Base-by-base conservation (phyloP, 2,113 vertebrate genomes). In the Brienomyrus longianalis region DNA sequence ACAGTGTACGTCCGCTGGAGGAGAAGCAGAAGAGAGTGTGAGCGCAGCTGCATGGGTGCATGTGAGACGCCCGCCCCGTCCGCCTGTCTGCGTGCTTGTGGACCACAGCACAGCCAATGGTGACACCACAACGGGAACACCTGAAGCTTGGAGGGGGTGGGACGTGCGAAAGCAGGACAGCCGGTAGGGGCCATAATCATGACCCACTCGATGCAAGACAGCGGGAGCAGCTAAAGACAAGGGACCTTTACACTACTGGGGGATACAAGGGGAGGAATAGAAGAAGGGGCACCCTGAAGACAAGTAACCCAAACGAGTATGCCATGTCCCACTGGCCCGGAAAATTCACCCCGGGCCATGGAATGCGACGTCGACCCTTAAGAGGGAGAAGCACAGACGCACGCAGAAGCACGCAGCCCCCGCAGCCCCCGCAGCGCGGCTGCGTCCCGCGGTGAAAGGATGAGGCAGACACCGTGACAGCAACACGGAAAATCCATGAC, bases 1-100 rank as follows among this genome's bases (percentile, higher is more conserved):
- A 99, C 93, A 0, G 98, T 98, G 93, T 97, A 99, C 0, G 96
- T 96, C 91, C 98, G 97, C 98, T 99, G 96, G 88, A 94, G 86
- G 94, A 31, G 54, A 88, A 92, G 89, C 83, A 39, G 89, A 54
- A 90, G 19, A 89, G 43, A 88, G 56, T 88, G 9, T 89, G 2
- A 88, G 21, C 50, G 48, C 5, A n/a, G 59, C 4, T 3, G 10
- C 4, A 52, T 2, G 59, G 23, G 59, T 3, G 21, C 23, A 8
- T n/a, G 23, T 0, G 2, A 66, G 59, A 66, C 23, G 9, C 23
- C 59, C 23, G 8, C 59, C 21, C 59, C 7, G 23, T 10, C 59
- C 1, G 15, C 17, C 52, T 1, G 59, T 62, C 74, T 77, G 23
- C 19, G 4, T 35, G 31, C 70, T 23, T 59, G 21, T 8, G 56